These are phyloP conservation scores for Agelas oroides DNA, from an alignment of 37 sponge, comb jelly and placozoan genomes.

Conservation along the genomic window DNA sequence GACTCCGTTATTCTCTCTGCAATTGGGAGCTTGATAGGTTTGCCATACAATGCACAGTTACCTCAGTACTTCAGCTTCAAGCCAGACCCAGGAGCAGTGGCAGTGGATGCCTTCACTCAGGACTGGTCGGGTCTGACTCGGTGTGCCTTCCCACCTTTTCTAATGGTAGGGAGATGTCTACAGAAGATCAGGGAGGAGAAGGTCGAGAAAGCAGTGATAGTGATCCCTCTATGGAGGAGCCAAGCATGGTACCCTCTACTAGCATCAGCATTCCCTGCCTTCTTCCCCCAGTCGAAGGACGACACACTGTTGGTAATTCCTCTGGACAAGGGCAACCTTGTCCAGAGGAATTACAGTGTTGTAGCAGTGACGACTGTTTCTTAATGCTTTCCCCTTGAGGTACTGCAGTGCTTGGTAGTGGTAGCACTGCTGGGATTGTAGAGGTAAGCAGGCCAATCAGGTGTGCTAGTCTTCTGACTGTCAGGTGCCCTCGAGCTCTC, in stretches of 20 bases:
- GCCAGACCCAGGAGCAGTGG: too few relatives aligned
- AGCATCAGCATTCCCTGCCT: too few relatives aligned
- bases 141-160: too few relatives aligned
- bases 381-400: too few relatives aligned
- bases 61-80: too few relatives aligned
- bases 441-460: conserved; percentile 25
- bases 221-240: background rate
- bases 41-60: conserved; percentile 7
- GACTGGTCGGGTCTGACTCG: too few relatives aligned
- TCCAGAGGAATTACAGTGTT: background rate
- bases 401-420: conserved; percentile 29
- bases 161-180: too few relatives aligned
- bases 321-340: background rate
- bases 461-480: conserved; percentile 22
- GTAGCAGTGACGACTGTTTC: background rate
- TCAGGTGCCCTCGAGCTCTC: too few relatives aligned
- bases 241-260: conserved; percentile 8
- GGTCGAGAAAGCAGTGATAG: too few relatives aligned
- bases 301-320: conserved; percentile 21
- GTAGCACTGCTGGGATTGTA: conserved; percentile 6
- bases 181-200: too few relatives aligned
- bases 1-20: conserved; percentile 24
- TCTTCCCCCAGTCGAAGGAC: background rate
- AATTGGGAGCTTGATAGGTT: background rate
- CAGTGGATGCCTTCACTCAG: too few relatives aligned